These are phyloP conservation scores for Sporophila hypoxantha DNA, from an alignment of 2,113 vertebrate genomes.

Conservation along the genomic window DNA sequence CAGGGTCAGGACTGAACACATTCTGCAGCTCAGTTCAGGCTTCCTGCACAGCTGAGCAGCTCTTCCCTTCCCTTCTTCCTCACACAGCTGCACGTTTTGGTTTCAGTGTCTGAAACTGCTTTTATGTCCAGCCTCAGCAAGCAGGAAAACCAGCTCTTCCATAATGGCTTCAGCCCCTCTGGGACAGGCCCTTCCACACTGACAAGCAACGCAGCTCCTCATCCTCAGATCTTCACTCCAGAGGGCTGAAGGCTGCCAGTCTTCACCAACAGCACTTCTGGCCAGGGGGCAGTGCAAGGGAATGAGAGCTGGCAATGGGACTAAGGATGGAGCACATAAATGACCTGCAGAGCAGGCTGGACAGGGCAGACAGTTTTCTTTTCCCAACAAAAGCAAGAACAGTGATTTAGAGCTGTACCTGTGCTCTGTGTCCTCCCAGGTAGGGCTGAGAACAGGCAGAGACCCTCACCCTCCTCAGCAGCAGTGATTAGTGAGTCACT, in stretches of 20 bases:
- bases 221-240: neutral
- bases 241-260: neutral
- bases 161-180: accelerated
- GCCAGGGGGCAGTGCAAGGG: neutral
- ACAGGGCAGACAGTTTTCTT: neutral
- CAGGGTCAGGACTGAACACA: neutral
- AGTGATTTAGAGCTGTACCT: neutral
- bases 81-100: neutral
- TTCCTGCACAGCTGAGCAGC: neutral
- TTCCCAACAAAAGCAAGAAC: neutral
- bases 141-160: neutral
- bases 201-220: accelerated
- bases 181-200: accelerated
- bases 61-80: neutral
- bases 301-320: neutral
- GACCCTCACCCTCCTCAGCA: neutral
- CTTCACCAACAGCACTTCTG: neutral
- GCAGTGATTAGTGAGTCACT: neutral
- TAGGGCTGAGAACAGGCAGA: neutral
- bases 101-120: neutral
- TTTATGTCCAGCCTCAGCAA: neutral
- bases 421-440: neutral
- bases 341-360: neutral
- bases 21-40: neutral
- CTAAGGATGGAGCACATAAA: neutral